phyloP scores from a whole-genome alignment of 2,888 invertebrate species.

The Troilus luridus region DNA sequence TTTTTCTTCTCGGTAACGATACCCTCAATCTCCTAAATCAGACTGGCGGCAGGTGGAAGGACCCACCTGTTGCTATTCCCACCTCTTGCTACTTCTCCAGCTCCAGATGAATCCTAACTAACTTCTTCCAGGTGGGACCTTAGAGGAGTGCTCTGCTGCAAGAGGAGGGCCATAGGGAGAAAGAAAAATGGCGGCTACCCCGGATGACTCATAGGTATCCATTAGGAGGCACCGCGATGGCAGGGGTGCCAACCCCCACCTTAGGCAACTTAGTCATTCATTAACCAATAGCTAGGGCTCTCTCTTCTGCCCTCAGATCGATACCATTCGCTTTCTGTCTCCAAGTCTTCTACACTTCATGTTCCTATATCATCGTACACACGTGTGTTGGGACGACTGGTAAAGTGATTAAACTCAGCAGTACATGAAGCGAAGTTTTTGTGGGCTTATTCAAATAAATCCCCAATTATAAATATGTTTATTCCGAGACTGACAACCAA shows the following conservation, averaged over 20 bases:
- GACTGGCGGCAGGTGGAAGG: no score
- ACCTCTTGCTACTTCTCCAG: background rate
- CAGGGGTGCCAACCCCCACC: constrained; percentile 51
- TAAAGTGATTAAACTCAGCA: background rate
- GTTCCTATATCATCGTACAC: background rate
- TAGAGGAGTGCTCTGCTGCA: background rate
- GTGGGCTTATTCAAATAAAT: no score
- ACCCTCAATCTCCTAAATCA: background rate
- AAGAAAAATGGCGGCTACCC: constrained; percentile 16
- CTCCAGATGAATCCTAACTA: no score
- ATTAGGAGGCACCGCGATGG: constrained; percentile 27
- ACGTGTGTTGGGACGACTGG: background rate
- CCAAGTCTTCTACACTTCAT: background rate
- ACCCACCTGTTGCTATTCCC: background rate
- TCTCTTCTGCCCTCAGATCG: background rate
- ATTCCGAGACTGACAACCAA: no score
- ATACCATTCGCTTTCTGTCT: background rate
- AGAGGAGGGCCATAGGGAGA: constrained; percentile 37
- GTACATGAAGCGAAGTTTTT: no score
- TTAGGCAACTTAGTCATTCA: constrained; percentile 48
- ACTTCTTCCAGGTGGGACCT: background rate
- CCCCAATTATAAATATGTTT: no score
- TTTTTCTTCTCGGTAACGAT: no score
- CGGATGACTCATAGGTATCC: constrained; percentile 43
- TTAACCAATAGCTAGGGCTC: constrained; percentile 40